Evolutionary conservation across 2,888 invertebrate species (phyloP).

Genomic region (Cryptocephalus moraei): DNA sequence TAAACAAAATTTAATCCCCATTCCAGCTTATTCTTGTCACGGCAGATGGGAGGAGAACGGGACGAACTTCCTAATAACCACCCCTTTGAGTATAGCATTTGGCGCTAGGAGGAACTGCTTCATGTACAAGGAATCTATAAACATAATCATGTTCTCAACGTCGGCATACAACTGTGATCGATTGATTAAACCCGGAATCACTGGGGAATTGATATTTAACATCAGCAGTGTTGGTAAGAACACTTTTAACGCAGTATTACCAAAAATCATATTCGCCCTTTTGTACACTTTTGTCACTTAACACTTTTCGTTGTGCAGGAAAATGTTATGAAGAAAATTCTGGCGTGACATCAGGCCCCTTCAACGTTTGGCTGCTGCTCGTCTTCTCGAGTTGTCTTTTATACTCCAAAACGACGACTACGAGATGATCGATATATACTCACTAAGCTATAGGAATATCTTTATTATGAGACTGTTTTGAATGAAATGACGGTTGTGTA

Average conservation of each 20-base stretch:
- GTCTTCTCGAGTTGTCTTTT: slow-evolving; percentile 6
- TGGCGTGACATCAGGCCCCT: slow-evolving; percentile 15
- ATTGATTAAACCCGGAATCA: slow-evolving; percentile 41
- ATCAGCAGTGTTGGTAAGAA: slow-evolving; percentile 57
- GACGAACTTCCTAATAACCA: slow-evolving; percentile 75
- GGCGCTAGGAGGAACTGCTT: slow-evolving; percentile 65
- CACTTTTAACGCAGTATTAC: no score
- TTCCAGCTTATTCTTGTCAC: slow-evolving; percentile 77
- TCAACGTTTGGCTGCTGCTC: slow-evolving; percentile 10
- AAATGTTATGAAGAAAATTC: slow-evolving; percentile 49
- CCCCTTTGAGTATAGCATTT: slow-evolving; percentile 57
- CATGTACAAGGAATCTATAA: slow-evolving; percentile 55
- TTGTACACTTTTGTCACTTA: no score
- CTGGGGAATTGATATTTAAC: slow-evolving; percentile 56
- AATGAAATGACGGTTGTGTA: slow-evolving; percentile 25
- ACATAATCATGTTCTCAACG: slow-evolving; percentile 47
- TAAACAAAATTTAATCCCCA: background rate
- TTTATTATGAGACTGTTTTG: slow-evolving; percentile 28
- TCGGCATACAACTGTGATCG: slow-evolving; percentile 57
- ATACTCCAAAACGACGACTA: slow-evolving; percentile 11
- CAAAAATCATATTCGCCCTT: no score
- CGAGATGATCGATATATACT: slow-evolving; percentile 28
- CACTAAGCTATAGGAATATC: slow-evolving; percentile 19
- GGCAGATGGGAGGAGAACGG: slow-evolving; percentile 84
- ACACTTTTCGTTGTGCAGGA: slow-evolving; percentile 39